Conservation (phyloP, 37 sponge, comb jelly and placozoan genomes). For the Spongilla lacustris region DNA sequence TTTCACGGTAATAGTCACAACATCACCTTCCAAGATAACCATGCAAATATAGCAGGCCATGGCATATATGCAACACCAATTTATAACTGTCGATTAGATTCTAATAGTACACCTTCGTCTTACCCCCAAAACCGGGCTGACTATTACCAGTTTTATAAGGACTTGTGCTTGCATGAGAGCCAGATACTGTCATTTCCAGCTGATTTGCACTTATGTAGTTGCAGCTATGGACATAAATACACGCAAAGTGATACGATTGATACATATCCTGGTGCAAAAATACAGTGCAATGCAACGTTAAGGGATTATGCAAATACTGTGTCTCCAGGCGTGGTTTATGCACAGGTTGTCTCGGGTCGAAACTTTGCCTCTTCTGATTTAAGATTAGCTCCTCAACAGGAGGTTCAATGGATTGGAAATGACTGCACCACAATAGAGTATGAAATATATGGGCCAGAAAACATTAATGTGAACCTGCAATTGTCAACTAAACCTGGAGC, state of each 20-base stretch:
- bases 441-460: conserved; percentile 27
- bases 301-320: no score
- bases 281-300: no score
- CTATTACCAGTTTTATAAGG: background rate
- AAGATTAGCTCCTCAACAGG: no score
- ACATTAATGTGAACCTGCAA: background rate
- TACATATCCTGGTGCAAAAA: no score
- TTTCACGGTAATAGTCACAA: background rate
- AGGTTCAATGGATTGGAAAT: no score
- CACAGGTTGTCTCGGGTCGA: no score
- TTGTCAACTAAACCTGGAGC: conserved; percentile 6
- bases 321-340: no score
- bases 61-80: conserved; percentile 45
- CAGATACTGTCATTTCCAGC: background rate
- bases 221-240: no score
- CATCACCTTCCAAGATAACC: conserved; percentile 29
- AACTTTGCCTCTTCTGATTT: no score
- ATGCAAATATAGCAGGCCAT: conserved; percentile 24
- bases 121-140: background rate
- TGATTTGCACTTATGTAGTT: background rate
- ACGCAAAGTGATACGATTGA: no score
- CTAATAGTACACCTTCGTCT: background rate
- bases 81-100: conserved; percentile 26
- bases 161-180: background rate
- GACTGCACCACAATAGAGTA: conserved; percentile 15